Percentiles rank a stretch among this genome's conserved stretches.
Conservation (phyloP, 2,888 invertebrate species). For the Callyntrura sp. region DNA sequence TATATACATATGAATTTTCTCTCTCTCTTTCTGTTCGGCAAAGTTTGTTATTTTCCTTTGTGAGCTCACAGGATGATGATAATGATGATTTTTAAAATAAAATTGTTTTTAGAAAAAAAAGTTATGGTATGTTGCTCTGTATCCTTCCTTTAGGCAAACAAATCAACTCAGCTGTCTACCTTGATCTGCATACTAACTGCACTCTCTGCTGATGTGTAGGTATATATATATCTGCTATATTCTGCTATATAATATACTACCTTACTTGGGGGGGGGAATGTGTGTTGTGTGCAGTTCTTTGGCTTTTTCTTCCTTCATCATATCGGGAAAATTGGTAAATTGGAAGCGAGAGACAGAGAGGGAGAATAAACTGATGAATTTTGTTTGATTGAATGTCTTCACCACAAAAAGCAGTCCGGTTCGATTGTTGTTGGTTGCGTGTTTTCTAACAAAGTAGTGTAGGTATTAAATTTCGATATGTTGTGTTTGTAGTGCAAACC, state of each 20-base stretch:
- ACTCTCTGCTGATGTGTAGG: neutral
- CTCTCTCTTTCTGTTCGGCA: constrained; percentile 29
- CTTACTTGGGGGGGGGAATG: too few relatives aligned
- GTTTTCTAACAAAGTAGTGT: neutral
- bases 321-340: constrained; percentile 58
- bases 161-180: constrained; percentile 66
- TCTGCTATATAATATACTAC: too few relatives aligned
- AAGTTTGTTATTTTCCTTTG: constrained; percentile 48
- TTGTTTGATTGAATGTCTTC: constrained; percentile 66
- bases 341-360: constrained; percentile 39
- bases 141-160: constrained; percentile 66
- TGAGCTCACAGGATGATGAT: too few relatives aligned
- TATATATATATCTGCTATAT: too few relatives aligned
- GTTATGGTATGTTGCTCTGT: constrained; percentile 51
- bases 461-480: constrained; percentile 1
- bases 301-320: constrained; percentile 55
- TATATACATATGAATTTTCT: too few relatives aligned
- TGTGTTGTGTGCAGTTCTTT: constrained; percentile 60
- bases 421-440: constrained; percentile 39
- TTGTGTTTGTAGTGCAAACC: neutral
- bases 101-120: constrained; percentile 8
- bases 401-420: constrained; percentile 38
- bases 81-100: constrained; percentile 43
- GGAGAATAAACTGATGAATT: constrained; percentile 37
- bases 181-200: constrained; percentile 64